phyloP scores from a whole-genome alignment of 2,797 vertebrate species.

The Tangara arthus region DNA sequence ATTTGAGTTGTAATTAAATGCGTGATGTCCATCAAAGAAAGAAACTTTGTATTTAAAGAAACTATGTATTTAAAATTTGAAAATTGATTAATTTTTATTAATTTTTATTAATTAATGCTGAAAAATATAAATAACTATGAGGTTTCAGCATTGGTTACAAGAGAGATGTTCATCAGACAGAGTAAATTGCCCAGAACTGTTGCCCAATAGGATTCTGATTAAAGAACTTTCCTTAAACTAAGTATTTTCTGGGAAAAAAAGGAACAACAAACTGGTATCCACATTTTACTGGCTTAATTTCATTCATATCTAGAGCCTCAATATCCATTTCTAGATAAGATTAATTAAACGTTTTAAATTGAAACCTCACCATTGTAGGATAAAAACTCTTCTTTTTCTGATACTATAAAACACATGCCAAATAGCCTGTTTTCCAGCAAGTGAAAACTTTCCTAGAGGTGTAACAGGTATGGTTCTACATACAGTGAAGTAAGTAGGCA shows the following conservation, averaged over 20 bases:
- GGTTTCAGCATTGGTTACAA: background rate
- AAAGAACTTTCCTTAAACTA: background rate
- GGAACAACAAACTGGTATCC: background rate
- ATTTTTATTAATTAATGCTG: background rate
- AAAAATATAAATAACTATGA: background rate
- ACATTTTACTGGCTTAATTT: background rate
- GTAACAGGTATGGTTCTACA: background rate
- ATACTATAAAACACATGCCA: background rate
- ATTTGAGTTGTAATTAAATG: background rate
- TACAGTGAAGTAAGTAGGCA: background rate
- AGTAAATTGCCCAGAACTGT: background rate
- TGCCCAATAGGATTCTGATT: background rate
- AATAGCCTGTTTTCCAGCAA: background rate
- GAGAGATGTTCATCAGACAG: background rate
- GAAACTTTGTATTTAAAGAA: background rate
- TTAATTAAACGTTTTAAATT: conserved; percentile 3
- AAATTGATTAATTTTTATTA: background rate
- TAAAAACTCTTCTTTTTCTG: background rate
- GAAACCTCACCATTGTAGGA: background rate
- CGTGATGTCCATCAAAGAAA: background rate
- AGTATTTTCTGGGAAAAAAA: background rate
- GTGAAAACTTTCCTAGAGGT: background rate
- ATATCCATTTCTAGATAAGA: conserved; percentile 11
- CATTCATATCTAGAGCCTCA: conserved; percentile 29
- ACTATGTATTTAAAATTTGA: background rate